phyloP scores from a whole-genome alignment of 2,113 vertebrate species.

The Hippocampus zosterae region DNA sequence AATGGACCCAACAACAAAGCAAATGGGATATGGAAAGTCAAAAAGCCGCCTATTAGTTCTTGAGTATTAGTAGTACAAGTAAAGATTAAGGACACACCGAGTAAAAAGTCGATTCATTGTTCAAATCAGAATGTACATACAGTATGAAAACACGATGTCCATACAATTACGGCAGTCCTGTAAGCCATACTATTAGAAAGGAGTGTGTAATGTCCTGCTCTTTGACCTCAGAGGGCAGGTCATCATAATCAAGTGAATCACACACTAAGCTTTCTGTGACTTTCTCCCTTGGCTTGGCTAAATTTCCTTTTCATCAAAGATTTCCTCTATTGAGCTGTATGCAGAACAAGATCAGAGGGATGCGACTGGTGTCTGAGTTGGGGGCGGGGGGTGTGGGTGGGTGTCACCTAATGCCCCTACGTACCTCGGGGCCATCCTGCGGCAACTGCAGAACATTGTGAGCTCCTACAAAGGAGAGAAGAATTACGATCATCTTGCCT shows the following conservation, averaged over 20 bases:
- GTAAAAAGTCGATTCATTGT: background rate
- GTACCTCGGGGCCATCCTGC: slow-evolving; percentile 20
- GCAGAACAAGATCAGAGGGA: slow-evolving; percentile 48
- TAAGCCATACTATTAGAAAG: background rate
- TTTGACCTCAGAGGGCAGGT: slow-evolving; percentile 58
- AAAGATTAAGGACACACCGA: background rate
- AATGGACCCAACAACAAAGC: no score
- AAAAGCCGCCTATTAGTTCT: no score
- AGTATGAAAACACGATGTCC: background rate
- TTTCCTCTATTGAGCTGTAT: slow-evolving; percentile 31
- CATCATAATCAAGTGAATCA: slow-evolving; percentile 63
- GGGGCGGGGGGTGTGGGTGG: no score
- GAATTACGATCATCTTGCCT: slow-evolving; percentile 43
- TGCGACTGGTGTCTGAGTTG: slow-evolving; percentile 50
- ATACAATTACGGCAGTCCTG: no score
- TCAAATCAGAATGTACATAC: background rate
- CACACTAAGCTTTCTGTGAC: slow-evolving; percentile 11
- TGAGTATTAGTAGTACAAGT: no score
- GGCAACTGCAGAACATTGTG: slow-evolving; percentile 23
- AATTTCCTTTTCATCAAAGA: slow-evolving; percentile 61
- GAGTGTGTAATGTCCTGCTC: slow-evolving; percentile 49
- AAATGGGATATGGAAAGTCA: background rate
- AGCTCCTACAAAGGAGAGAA: slow-evolving; percentile 28
- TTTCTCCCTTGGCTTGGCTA: slow-evolving; percentile 28
- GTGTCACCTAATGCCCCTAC: slow-evolving; percentile 35